Evolutionary conservation across 1,140 invertebrate species (phyloP).

Genomic region (Zaprionus camerounensis): DNA sequence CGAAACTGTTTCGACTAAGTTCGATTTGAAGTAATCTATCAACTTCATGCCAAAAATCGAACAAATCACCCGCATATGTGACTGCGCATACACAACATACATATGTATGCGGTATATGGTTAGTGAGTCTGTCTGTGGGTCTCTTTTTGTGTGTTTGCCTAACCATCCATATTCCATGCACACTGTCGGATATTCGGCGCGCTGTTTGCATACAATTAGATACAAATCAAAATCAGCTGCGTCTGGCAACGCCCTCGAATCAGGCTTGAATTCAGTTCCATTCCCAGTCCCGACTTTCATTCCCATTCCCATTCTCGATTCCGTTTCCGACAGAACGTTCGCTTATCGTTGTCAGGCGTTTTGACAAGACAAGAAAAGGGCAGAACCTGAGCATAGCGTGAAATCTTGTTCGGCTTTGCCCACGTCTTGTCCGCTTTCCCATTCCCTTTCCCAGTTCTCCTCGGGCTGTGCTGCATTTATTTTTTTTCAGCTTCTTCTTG

Average conservation of each 20-base stretch:
- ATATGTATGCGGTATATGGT: background rate
- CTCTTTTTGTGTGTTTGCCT: slow-evolving; percentile 10
- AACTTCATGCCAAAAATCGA: slow-evolving; percentile 74
- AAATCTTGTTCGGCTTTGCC: slow-evolving; percentile 46
- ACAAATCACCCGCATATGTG: slow-evolving; percentile 74
- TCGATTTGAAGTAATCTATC: slow-evolving; percentile 68
- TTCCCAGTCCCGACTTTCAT: background rate
- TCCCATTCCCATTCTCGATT: background rate
- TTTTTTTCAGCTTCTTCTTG: slow-evolving; percentile 29
- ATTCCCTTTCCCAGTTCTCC: too few relatives aligned
- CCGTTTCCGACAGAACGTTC: slow-evolving; percentile 16
- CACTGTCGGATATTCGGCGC: slow-evolving; percentile 25
- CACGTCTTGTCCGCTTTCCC: slow-evolving; percentile 8
- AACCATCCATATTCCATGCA: slow-evolving; percentile 33
- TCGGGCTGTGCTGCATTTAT: background rate
- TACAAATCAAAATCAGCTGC: slow-evolving; percentile 79
- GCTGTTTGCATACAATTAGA: slow-evolving; percentile 81
- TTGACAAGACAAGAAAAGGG: slow-evolving; percentile 79
- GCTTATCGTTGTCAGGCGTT: slow-evolving; percentile 71
- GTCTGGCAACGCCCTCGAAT: slow-evolving; percentile 52
- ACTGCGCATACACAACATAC: slow-evolving; percentile 8
- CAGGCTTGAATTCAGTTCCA: slow-evolving; percentile 2
- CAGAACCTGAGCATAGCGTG: slow-evolving; percentile 49
- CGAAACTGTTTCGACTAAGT: slow-evolving; percentile 32
- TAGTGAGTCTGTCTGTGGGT: background rate